phyloP scores from a whole-genome alignment of 2,888 invertebrate genomes.

The Apodemia duryi region DNA sequence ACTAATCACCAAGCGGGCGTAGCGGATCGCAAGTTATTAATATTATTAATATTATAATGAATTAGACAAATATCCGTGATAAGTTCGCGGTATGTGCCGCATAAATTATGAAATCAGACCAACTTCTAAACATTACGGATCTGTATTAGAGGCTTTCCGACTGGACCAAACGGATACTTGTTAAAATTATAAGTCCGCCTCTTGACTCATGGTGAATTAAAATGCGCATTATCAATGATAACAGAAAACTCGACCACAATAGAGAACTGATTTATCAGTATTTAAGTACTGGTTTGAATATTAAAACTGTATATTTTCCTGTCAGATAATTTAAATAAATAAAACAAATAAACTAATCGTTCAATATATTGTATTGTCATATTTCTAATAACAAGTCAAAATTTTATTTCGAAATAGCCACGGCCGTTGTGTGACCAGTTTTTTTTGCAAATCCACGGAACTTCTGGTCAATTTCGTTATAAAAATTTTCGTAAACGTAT shows the following conservation, averaged over 20 bases:
- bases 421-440: too few species aligned
- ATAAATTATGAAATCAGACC: conserved; percentile 70
- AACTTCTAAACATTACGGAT: conserved; percentile 58
- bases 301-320: background rate
- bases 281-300: background rate
- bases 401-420: too few species aligned
- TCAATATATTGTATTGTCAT: too few species aligned
- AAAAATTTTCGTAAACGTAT: too few species aligned
- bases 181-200: conserved; percentile 26
- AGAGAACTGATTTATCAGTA: background rate
- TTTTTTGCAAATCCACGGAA: too few species aligned
- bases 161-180: conserved; percentile 42
- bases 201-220: conserved; percentile 32
- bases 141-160: conserved; percentile 45
- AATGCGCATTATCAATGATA: conserved; percentile 33
- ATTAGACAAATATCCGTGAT: conserved; percentile 56
- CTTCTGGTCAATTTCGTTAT: too few species aligned
- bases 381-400: too few species aligned
- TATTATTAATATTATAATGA: conserved; percentile 21
- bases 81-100: conserved; percentile 59
- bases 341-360: background rate
- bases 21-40: background rate
- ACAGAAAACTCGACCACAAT: conserved; percentile 17
- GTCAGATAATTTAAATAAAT: background rate
- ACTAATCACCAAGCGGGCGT: background rate